Conservation (phyloP, 2,797 vertebrate species). For the Picus viridis region DNA sequence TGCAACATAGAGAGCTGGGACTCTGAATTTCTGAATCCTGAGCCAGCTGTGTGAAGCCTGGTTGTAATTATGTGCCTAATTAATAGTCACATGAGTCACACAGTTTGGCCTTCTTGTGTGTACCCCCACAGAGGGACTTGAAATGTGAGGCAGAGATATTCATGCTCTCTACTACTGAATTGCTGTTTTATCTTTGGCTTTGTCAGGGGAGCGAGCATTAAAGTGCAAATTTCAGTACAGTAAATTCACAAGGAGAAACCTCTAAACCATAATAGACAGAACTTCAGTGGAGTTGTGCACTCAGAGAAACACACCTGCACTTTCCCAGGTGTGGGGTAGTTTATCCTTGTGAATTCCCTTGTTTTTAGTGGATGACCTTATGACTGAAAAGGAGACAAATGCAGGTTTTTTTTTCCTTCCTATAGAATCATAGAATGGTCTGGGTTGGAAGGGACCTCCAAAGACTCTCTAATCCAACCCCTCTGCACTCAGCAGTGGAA, state of each 20-base stretch:
- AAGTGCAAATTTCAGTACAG: not conserved
- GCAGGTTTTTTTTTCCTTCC: not conserved
- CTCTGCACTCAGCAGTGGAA: no score
- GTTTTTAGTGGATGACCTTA: not conserved
- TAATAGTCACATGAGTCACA: not conserved
- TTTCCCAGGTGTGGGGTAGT: not conserved
- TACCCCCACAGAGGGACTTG: not conserved
- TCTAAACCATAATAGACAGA: not conserved
- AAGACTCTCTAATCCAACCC: no score
- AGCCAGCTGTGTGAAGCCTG: not conserved
- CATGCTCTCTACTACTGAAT: not conserved
- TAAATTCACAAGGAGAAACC: not conserved
- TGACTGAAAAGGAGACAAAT: not conserved
- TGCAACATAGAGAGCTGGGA: accelerated
- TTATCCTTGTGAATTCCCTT: not conserved
- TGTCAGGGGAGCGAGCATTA: not conserved
- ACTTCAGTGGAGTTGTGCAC: not conserved
- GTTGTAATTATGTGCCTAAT: not conserved
- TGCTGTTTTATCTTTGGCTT: not conserved
- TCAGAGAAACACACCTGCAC: not conserved
- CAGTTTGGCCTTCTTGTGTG: not conserved
- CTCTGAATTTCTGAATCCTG: not conserved
- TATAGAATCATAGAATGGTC: no score
- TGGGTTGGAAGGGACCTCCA: no score
- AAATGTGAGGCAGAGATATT: not conserved